Evolutionary conservation across 2,888 invertebrate species (phyloP).

Genomic region (Amphipyra tragopoginis): DNA sequence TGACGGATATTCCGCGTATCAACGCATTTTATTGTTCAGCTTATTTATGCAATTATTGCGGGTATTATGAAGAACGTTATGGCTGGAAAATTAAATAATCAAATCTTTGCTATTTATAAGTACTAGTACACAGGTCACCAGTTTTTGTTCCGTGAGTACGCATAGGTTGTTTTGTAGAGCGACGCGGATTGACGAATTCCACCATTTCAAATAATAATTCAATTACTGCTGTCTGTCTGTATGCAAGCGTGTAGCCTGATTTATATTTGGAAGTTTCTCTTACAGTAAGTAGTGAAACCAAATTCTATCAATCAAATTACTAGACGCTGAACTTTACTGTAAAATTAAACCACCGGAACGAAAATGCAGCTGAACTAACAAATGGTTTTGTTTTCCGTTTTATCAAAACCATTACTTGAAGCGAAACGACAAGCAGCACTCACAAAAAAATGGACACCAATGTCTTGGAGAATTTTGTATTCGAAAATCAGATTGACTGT

Average conservation of each 20-base stretch:
- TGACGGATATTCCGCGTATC: constrained; percentile 2
- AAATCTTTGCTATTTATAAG: too few species aligned
- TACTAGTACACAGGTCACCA: too few species aligned
- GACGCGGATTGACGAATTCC: constrained; percentile 24
- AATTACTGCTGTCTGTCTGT: constrained; percentile 32
- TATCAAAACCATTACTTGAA: constrained; percentile 29
- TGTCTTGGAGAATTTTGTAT: constrained; percentile 33
- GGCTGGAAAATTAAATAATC: not conserved
- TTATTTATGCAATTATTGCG: not conserved
- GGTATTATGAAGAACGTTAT: not conserved
- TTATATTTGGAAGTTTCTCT: constrained; percentile 46
- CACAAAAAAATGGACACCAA: constrained; percentile 27
- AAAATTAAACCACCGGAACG: constrained; percentile 49
- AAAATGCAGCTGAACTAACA: constrained; percentile 48
- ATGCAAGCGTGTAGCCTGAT: constrained; percentile 47
- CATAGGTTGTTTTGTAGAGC: constrained; percentile 26
- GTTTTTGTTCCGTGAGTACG: not conserved
- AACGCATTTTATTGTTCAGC: constrained; percentile 2
- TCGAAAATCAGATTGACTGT: constrained; percentile 48
- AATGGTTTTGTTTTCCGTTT: constrained; percentile 42
- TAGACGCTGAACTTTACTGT: constrained; percentile 45
- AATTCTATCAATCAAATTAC: constrained; percentile 50
- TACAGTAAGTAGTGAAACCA: constrained; percentile 47
- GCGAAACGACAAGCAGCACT: constrained; percentile 42
- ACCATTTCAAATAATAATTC: constrained; percentile 33